phyloP scores from a whole-genome alignment of 2,113 vertebrate genomes.

The Microcebus jonahi region DNA sequence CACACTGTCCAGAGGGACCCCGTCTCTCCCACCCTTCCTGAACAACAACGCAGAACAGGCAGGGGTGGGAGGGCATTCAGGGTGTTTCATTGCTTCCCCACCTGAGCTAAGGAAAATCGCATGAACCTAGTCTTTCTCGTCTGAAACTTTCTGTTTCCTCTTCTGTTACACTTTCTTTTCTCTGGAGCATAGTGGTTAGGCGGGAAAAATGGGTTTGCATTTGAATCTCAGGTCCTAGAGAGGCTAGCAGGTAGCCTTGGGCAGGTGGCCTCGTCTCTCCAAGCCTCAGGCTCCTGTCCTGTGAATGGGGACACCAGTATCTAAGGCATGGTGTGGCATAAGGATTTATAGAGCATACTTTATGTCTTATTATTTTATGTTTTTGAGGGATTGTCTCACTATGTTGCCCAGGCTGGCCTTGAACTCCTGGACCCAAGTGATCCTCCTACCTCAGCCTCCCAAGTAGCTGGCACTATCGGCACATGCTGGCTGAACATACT shows the following conservation, averaged over 20 bases:
- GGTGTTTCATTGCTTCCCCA: rapidly evolving
- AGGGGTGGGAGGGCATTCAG: background rate
- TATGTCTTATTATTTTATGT: no score
- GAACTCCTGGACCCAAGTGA: no score
- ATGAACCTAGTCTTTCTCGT: background rate
- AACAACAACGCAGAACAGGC: background rate
- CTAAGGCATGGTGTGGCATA: rapidly evolving
- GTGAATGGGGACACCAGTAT: background rate
- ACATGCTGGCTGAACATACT: rapidly evolving
- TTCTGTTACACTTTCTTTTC: background rate
- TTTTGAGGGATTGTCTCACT: no score
- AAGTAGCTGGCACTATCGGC: no score
- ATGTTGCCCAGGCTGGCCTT: no score
- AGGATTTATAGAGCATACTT: background rate
- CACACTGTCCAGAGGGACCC: background rate
- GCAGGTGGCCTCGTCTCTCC: background rate
- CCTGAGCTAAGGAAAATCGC: background rate
- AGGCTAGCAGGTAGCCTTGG: background rate
- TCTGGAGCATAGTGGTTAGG: background rate
- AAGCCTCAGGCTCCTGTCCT: background rate
- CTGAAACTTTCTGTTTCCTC: background rate
- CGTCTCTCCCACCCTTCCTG: background rate
- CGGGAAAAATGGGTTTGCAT: background rate
- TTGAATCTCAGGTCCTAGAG: background rate
- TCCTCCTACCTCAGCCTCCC: no score